phyloP scores from a whole-genome alignment of 2,797 vertebrate species.

The Tokudaia tokunoshimensis region DNA sequence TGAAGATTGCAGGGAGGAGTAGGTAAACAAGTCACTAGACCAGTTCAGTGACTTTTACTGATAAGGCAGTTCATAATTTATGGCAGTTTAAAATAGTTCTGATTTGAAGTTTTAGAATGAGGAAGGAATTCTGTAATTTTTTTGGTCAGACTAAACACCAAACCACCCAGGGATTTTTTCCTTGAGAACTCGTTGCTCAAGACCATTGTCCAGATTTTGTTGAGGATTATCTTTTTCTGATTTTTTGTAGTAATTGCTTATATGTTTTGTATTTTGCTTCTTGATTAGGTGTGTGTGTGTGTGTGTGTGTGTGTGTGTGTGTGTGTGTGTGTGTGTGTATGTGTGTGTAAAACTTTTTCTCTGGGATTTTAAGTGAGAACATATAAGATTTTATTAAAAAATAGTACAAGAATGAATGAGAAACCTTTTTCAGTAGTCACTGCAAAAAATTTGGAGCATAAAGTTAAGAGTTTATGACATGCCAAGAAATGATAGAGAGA shows the following conservation, averaged over 20 bases:
- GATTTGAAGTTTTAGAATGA: slow-evolving; percentile 39
- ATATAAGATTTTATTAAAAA: slow-evolving; percentile 52
- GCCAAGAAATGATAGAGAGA: slow-evolving; percentile 40
- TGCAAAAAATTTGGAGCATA: slow-evolving; percentile 6
- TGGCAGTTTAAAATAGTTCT: slow-evolving; percentile 18
- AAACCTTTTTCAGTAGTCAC: slow-evolving; percentile 50
- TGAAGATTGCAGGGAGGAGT: slow-evolving; percentile 19
- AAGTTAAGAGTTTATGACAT: not conserved
- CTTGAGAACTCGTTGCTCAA: slow-evolving; percentile 17
- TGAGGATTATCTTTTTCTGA: not conserved
- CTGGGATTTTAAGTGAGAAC: slow-evolving; percentile 34
- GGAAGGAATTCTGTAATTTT: slow-evolving; percentile 43
- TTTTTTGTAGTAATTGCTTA: slow-evolving; percentile 59
- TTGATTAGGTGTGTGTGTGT: not conserved
- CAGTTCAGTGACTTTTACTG: not conserved
- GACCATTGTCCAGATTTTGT: slow-evolving; percentile 60
- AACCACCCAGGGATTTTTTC: not conserved
- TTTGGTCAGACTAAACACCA: not conserved
- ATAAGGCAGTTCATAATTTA: slow-evolving; percentile 23
- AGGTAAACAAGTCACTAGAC: slow-evolving; percentile 15
- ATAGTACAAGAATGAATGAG: slow-evolving; percentile 11
- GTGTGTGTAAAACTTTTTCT: not conserved
- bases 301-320: not conserved
- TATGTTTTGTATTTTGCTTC: slow-evolving; percentile 44
- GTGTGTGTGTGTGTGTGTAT: not conserved